These are phyloP conservation scores for Odontophorus gujanensis DNA, from an alignment of 2,113 vertebrate species.

Conservation along the genomic window DNA sequence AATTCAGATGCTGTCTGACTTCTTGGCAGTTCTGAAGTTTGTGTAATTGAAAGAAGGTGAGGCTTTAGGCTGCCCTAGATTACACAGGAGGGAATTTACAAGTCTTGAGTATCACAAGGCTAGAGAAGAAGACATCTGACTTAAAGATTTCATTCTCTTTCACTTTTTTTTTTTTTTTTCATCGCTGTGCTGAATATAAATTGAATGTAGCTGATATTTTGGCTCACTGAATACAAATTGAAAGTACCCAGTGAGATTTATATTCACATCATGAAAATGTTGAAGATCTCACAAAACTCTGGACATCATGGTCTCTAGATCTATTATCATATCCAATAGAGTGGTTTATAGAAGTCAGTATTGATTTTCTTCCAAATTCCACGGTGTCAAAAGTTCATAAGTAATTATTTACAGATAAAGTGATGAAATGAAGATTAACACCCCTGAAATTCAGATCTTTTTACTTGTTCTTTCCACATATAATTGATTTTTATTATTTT, in stretches of 20 bases:
- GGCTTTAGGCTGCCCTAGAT: neutral
- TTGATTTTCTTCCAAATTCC: neutral
- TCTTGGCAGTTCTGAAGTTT: neutral
- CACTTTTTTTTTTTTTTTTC: neutral
- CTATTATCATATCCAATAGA: neutral
- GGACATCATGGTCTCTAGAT: neutral
- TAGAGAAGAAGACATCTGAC: neutral
- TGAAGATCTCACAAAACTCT: neutral
- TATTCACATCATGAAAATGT: neutral
- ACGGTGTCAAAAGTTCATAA: neutral
- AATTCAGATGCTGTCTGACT: neutral
- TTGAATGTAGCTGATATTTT: neutral
- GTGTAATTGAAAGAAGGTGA: neutral
- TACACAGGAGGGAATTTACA: neutral
- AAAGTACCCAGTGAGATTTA: neutral
- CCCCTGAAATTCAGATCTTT: neutral
- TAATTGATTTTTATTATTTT: neutral
- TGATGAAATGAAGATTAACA: neutral
- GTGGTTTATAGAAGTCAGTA: neutral
- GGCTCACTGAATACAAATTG: neutral
- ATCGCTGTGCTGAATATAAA: neutral
- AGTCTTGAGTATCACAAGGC: neutral
- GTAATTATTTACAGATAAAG: neutral
- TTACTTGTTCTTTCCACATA: neutral
- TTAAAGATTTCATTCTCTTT: neutral